These are phyloP conservation scores for Macrosiphum euphorbiae DNA, from an alignment of 2,888 invertebrate species.

Conservation along the genomic window DNA sequence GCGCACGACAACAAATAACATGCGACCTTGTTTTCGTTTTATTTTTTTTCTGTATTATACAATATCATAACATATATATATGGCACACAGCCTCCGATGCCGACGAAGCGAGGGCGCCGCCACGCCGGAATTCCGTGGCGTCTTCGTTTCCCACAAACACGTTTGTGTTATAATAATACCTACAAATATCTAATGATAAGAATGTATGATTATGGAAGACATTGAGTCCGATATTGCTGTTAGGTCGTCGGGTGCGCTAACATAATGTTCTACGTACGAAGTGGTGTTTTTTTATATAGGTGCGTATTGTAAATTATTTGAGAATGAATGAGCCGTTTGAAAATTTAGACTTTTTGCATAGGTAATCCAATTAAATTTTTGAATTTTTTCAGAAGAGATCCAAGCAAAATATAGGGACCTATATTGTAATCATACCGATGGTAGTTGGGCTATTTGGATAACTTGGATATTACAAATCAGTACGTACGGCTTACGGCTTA, in stretches of 20 bases:
- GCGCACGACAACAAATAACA: not conserved
- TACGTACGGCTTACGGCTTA: no score
- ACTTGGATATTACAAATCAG: no score
- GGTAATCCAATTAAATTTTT: no score
- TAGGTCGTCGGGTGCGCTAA: not conserved
- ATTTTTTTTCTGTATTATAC: conserved; percentile 25
- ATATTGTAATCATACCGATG: not conserved
- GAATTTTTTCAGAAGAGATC: no score
- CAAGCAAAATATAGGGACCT: no score
- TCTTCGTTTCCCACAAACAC: conserved; percentile 20
- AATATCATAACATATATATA: conserved; percentile 13
- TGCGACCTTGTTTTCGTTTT: conserved; percentile 33
- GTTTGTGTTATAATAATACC: not conserved
- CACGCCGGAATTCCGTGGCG: conserved; percentile 46
- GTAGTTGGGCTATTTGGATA: no score
- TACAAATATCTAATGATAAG: not conserved
- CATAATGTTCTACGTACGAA: not conserved
- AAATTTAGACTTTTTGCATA: no score
- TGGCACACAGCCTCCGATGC: conserved; percentile 28
- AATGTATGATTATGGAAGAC: not conserved
- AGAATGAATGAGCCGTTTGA: no score
- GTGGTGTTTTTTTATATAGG: not conserved
- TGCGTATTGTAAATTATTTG: not conserved
- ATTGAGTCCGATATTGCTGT: not conserved
- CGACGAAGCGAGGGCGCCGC: conserved; percentile 41